These are phyloP conservation scores for Macrophya alboannulata DNA, from an alignment of 2,888 invertebrate species.

Conservation along the genomic window DNA sequence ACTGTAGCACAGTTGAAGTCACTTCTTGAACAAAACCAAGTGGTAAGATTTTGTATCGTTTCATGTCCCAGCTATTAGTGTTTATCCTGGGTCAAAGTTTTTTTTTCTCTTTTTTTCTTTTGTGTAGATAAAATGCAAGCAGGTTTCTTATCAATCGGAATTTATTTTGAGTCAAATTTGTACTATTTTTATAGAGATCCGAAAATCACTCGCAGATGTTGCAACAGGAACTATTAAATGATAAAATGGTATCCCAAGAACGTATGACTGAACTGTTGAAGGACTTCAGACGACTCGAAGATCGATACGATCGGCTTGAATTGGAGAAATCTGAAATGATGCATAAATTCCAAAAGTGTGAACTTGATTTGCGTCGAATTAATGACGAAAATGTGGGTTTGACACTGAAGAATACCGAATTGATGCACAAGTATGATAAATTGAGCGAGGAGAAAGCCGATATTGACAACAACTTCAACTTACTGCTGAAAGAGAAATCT, in stretches of 20 bases:
- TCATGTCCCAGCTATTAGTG: background rate
- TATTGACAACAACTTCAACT: conserved; percentile 19
- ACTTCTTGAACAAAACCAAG: conserved; percentile 30
- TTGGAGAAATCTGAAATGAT: conserved; percentile 28
- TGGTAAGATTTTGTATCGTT: background rate
- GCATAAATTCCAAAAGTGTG: conserved; percentile 21
- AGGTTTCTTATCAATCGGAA: too few species aligned
- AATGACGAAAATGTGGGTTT: conserved; percentile 24
- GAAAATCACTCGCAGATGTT: conserved; percentile 33
- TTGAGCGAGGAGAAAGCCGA: conserved; percentile 27
- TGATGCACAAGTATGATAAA: conserved; percentile 35
- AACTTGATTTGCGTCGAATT: conserved; percentile 7
- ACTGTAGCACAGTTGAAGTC: conserved; percentile 30
- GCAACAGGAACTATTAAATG: background rate
- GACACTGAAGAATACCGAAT: conserved; percentile 19
- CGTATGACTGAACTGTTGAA: conserved; percentile 25
- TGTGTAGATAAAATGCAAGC: too few species aligned
- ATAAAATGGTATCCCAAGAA: conserved; percentile 22
- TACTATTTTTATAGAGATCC: background rate
- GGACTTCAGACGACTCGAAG: conserved; percentile 30
- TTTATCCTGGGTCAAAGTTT: background rate
- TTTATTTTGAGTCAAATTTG: background rate
- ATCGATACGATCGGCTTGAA: conserved; percentile 5
- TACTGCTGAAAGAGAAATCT: conserved; percentile 26
- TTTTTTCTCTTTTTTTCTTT: background rate